Evolutionary conservation across 2,113 vertebrate genomes (phyloP).

Genomic region (Delphinapterus leucas): DNA sequence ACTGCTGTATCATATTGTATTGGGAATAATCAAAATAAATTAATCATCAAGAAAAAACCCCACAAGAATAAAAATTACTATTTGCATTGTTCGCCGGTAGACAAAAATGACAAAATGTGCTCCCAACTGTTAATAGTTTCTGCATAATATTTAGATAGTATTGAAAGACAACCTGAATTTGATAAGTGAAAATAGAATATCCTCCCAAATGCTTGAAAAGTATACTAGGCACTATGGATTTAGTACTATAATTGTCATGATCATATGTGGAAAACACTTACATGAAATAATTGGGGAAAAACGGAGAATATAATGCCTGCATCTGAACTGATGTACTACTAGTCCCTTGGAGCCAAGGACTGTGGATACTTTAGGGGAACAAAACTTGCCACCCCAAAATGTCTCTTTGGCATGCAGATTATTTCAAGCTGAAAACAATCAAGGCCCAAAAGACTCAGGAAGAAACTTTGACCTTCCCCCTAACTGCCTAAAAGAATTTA

Average conservation of each 20-base stretch:
- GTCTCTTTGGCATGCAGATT: neutral
- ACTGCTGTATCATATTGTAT: neutral
- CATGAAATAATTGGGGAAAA: neutral
- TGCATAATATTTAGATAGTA: neutral
- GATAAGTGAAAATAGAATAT: neutral
- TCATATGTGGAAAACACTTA: neutral
- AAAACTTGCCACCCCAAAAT: neutral
- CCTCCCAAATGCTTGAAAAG: neutral
- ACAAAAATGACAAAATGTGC: constrained; percentile 1
- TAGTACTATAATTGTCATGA: neutral
- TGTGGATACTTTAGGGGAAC: neutral
- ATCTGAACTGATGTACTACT: neutral
- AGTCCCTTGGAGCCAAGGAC: neutral
- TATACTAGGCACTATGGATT: neutral
- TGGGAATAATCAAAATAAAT: constrained; percentile 9
- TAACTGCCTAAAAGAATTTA: neutral
- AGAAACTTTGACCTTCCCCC: neutral
- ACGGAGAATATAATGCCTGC: neutral
- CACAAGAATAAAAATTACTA: neutral
- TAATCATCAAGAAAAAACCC: neutral
- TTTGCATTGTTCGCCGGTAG: neutral
- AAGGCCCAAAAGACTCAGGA: neutral
- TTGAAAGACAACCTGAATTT: neutral
- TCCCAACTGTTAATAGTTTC: neutral
- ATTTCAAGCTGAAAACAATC: neutral